Base-by-base conservation (phyloP, 2,113 vertebrate species). In the Mirounga angustirostris region DNA sequence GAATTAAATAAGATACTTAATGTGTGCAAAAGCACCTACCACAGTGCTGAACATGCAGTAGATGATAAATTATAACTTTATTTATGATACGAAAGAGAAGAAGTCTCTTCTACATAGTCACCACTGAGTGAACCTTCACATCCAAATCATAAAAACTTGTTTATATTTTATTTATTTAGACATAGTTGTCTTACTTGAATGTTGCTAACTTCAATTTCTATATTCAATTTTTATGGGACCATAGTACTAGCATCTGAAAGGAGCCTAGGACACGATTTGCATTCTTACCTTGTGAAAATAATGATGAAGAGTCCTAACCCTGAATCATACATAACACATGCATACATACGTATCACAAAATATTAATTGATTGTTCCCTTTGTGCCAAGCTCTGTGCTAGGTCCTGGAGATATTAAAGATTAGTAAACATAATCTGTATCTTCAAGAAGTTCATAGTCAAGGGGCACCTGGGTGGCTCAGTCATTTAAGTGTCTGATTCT, bases 1-100 rank as follows among this genome's bases (percentile, higher is more conserved):
- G 33, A 97, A 96, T 93, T 76, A 95, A 82, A 69, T 94, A 50
- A 86, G 12, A 63, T 63, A 63, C 3, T 93, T 88, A 56, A 85
- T 79, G 16, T 59, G 14, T 92, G 4, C 65, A 74, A 90, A 95
- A 93, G 15, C 52, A 81, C 22, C 56, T 88, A n/a, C 9, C 2
- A 80, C 61, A 96, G n/a, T 89, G 19, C 50, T 21, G 50, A n/a
- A 61, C 14, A 65, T 94, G 9, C 1, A 91, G 19, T 46, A 84
- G 5, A 52, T 15, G 81, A 84, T 54, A 91, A 88, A 93, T 94
- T 24, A 50, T 83, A 83, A 71, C 33, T 21, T 94, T 73, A 7
- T 92, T 94, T 74, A 91, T 80, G 15, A 61, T 59, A 85, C 52
- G 30, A 82, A 94, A 59, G 16, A 95, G 22, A 80, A 40, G 59